Evolutionary conservation across 2,797 vertebrate species (phyloP).

Genomic region (Enteromius fasciolatus): DNA sequence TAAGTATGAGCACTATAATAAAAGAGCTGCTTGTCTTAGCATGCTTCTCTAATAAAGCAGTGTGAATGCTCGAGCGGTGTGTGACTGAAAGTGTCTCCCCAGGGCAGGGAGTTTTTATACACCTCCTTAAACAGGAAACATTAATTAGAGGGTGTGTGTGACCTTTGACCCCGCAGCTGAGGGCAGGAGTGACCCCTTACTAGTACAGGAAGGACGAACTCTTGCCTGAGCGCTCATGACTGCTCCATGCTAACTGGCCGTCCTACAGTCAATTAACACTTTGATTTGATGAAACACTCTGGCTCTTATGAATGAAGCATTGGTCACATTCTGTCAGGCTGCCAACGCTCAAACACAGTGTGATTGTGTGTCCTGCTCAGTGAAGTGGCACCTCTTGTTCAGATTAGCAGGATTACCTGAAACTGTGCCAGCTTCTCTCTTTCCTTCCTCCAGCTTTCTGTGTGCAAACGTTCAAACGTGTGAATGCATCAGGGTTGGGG

Average conservation of each 20-base stretch:
- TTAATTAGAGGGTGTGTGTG: constrained; percentile 44
- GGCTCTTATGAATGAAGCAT: constrained; percentile 17
- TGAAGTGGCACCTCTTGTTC: constrained; percentile 72
- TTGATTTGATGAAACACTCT: constrained; percentile 3
- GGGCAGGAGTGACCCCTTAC: constrained; percentile 18
- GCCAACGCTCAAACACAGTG: constrained; percentile 1
- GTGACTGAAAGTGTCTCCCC: constrained; percentile 31
- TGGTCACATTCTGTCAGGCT: constrained; percentile 20
- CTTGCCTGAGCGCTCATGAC: background rate
- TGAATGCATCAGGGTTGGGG: background rate
- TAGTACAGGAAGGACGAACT: constrained; percentile 20
- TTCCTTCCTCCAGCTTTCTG: background rate
- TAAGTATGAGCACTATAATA: background rate
- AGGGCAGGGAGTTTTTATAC: constrained; percentile 49
- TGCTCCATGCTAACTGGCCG: background rate
- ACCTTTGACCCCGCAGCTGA: constrained; percentile 44
- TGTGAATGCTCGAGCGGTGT: background rate
- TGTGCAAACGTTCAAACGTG: constrained; percentile 10
- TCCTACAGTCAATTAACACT: constrained; percentile 6
- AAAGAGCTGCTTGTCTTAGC: background rate
- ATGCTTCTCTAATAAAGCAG: background rate
- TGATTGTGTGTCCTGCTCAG: constrained; percentile 63
- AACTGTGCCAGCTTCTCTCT: constrained; percentile 65
- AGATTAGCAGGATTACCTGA: constrained; percentile 74
- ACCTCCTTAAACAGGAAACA: constrained; percentile 55